Conservation (phyloP, 2,113 vertebrate species). For the Brachyhypopomus occidentalis region DNA sequence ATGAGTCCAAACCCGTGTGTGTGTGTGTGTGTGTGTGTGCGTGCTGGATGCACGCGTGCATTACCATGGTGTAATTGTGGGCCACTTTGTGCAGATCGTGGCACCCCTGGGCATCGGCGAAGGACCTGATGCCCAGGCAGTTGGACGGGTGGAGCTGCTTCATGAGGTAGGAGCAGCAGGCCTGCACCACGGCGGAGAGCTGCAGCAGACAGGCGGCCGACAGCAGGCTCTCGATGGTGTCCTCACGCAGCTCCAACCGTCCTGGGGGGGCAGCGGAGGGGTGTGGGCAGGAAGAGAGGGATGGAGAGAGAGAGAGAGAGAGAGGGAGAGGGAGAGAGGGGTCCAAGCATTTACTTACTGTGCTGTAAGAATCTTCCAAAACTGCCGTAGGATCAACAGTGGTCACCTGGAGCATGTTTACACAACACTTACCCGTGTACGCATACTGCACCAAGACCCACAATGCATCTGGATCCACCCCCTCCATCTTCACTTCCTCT, state of each 20-base stretch:
- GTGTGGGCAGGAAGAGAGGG: not conserved
- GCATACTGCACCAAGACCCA: conserved; percentile 97
- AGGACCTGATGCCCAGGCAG: conserved; percentile 96
- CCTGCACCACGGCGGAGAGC: conserved; percentile 93
- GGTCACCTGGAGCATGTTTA: not conserved
- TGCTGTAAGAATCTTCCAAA: not conserved
- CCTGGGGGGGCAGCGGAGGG: conserved; percentile 71
- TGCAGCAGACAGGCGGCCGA: conserved; percentile 95
- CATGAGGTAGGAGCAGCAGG: conserved; percentile 94
- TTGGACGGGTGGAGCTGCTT: conserved; percentile 98
- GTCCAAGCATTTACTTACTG: not conserved
- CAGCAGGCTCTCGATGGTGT: conserved; percentile 94
- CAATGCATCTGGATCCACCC: conserved; percentile 93
- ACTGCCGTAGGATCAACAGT: not conserved
- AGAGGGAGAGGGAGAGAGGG: not conserved
- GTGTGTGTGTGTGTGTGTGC: conserved; percentile 10
- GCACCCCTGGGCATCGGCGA: conserved; percentile 95
- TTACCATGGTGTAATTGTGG: conserved; percentile 97
- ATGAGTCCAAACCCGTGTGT: not conserved
- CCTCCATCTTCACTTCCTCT: conserved; percentile 98
- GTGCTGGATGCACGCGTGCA: conserved; percentile 18
- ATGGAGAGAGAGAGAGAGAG: not conserved
- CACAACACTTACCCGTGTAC: conserved; percentile 82
- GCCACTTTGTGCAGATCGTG: conserved; percentile 93
- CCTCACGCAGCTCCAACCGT: conserved; percentile 93